Evolutionary conservation across 1,140 invertebrate genomes (phyloP).

Genomic region (Trachymyrmex cornetzi): DNA sequence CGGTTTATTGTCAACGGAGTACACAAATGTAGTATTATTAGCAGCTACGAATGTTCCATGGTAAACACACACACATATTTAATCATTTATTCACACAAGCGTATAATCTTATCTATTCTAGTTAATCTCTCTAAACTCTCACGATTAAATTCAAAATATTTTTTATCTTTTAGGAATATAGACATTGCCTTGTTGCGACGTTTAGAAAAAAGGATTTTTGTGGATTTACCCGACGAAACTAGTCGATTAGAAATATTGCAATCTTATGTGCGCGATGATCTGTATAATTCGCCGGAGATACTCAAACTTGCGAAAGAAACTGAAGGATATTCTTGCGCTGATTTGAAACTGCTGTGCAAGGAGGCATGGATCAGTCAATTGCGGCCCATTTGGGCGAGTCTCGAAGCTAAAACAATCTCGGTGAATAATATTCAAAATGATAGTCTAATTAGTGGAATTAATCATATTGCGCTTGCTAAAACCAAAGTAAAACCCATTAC

Average conservation of each 20-base stretch:
- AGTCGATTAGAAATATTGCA: slow-evolving; percentile 90
- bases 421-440: slow-evolving; percentile 72
- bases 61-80: slow-evolving; percentile 84
- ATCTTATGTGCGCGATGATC: slow-evolving; percentile 85
- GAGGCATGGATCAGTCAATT: slow-evolving; percentile 92
- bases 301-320: slow-evolving; percentile 89
- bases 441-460: slow-evolving; percentile 70
- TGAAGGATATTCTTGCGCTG: slow-evolving; percentile 94
- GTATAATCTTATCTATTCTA: background rate
- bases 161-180: slow-evolving; percentile 90
- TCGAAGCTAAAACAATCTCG: slow-evolving; percentile 77
- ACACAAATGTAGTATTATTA: slow-evolving; percentile 91
- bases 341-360: slow-evolving; percentile 95
- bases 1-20: slow-evolving; percentile 89
- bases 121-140: background rate
- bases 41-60: slow-evolving; percentile 97
- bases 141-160: background rate
- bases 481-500: slow-evolving; percentile 75
- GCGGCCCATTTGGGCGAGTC: slow-evolving; percentile 81
- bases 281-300: slow-evolving; percentile 83
- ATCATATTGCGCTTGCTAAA: slow-evolving; percentile 74
- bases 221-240: slow-evolving; percentile 91
- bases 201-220: slow-evolving; percentile 95
- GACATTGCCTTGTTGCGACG: slow-evolving; percentile 95
- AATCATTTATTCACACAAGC: background rate